Evolutionary conservation across 1,140 invertebrate species (phyloP).

Genomic region (Pseudomyrmex dendroicus): DNA sequence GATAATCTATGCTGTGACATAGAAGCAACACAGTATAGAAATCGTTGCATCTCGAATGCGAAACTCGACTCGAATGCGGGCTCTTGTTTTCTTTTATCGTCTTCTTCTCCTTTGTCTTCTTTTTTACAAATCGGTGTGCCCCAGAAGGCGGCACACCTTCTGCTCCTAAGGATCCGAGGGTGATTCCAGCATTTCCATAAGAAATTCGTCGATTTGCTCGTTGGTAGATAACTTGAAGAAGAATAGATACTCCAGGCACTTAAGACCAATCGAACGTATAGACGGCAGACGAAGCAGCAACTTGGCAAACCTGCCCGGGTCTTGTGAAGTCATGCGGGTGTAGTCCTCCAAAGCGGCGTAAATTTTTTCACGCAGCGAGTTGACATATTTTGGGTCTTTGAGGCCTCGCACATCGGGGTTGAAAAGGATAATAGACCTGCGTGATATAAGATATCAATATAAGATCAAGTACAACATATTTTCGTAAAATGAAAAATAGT

Average conservation of each 20-base stretch:
- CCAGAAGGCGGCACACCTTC: conserved; percentile 79
- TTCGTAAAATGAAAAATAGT: too few species aligned
- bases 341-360: conserved; percentile 98
- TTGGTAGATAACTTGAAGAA: conserved; percentile 95
- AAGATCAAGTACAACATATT: neutral
- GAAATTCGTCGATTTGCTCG: conserved; percentile 90
- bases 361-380: conserved; percentile 95
- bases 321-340: conserved; percentile 93
- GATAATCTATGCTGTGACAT: conserved; percentile 15
- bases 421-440: conserved; percentile 95
- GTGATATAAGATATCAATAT: neutral
- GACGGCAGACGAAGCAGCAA: conserved; percentile 96
- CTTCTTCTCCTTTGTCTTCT: conserved; percentile 9
- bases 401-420: conserved; percentile 98
- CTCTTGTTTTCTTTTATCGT: conserved; percentile 33
- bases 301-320: conserved; percentile 97
- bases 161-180: conserved; percentile 85
- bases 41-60: conserved; percentile 48
- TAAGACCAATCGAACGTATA: conserved; percentile 97
- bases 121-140: conserved; percentile 80
- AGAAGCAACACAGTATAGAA: conserved; percentile 9
- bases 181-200: conserved; percentile 90
- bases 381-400: conserved; percentile 91
- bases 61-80: conserved; percentile 40
- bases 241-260: conserved; percentile 98